Conservation (phyloP, 2,797 vertebrate species). For the Scomberomorus guttatus region DNA sequence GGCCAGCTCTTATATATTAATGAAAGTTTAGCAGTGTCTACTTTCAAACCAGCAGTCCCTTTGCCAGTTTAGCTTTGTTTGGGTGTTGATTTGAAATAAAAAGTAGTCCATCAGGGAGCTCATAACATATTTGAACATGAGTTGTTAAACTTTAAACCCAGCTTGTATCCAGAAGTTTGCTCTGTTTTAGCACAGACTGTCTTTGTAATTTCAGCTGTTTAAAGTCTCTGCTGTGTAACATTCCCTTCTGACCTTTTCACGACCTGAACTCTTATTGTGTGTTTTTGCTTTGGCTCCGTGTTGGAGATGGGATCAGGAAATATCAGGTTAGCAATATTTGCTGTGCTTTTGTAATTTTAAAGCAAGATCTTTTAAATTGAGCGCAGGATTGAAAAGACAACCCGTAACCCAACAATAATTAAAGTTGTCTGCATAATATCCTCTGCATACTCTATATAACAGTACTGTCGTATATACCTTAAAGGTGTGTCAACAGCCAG, state of each 20-base stretch:
- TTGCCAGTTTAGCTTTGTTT: not conserved
- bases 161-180: not conserved
- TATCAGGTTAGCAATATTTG: not conserved
- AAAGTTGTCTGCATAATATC: not conserved
- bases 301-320: no score
- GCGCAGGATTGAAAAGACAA: not conserved
- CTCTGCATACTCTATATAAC: not conserved
- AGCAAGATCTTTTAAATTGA: not conserved
- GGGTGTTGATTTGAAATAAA: not conserved
- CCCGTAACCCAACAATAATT: no score
- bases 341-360: conserved; percentile 1
- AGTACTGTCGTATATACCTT: not conserved
- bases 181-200: not conserved
- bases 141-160: not conserved
- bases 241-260: not conserved
- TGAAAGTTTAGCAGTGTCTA: not conserved
- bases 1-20: not conserved
- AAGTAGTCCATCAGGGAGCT: not conserved
- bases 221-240: not conserved
- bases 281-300: not conserved
- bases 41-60: not conserved
- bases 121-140: not conserved
- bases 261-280: not conserved
- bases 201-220: not conserved
- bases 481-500: not conserved